Percentiles rank a stretch among this genome's conserved stretches.
phyloP scores from a whole-genome alignment of 1,140 invertebrate genomes.

The Aradophagus sp. region DNA sequence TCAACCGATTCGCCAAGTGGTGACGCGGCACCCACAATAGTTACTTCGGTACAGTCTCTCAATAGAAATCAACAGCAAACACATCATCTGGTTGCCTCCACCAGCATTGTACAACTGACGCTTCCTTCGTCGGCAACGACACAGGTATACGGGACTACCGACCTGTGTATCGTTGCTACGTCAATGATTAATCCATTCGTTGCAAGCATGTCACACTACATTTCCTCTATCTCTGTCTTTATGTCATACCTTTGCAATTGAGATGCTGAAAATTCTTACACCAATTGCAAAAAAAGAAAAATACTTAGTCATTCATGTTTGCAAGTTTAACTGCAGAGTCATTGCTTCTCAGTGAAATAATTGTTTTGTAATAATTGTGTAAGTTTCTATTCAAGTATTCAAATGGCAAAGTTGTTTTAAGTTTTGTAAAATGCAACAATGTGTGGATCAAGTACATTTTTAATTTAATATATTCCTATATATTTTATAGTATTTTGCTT shows the following conservation, averaged over 20 bases:
- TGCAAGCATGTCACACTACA: conserved; percentile 35
- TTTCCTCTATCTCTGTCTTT: conserved; percentile 18
- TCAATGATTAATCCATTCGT: conserved; percentile 22
- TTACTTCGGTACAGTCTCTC: conserved; percentile 77
- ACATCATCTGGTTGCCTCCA: conserved; percentile 78
- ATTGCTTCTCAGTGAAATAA: too few species aligned
- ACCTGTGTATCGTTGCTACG: conserved; percentile 70
- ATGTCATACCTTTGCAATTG: background rate
- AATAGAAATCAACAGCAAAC: conserved; percentile 75
- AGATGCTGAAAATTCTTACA: conserved; percentile 12
- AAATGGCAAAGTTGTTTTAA: too few species aligned
- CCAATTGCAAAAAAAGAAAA: too few species aligned
- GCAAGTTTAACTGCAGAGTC: too few species aligned
- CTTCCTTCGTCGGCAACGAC: conserved; percentile 81
- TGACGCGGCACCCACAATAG: conserved; percentile 73
- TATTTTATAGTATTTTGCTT: too few species aligned
- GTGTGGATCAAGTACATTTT: too few species aligned
- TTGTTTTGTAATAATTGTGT: too few species aligned
- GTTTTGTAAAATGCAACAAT: too few species aligned
- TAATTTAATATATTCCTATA: too few species aligned
- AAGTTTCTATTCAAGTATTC: too few species aligned
- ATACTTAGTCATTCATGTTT: too few species aligned
- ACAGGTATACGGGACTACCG: conserved; percentile 78
- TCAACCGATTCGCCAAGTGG: conserved; percentile 75
- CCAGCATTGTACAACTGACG: conserved; percentile 89